Percentiles rank a stretch among this genome's conserved stretches.
phyloP scores from a whole-genome alignment of 2,888 invertebrate species.

The Ecliptopera silaceata region DNA sequence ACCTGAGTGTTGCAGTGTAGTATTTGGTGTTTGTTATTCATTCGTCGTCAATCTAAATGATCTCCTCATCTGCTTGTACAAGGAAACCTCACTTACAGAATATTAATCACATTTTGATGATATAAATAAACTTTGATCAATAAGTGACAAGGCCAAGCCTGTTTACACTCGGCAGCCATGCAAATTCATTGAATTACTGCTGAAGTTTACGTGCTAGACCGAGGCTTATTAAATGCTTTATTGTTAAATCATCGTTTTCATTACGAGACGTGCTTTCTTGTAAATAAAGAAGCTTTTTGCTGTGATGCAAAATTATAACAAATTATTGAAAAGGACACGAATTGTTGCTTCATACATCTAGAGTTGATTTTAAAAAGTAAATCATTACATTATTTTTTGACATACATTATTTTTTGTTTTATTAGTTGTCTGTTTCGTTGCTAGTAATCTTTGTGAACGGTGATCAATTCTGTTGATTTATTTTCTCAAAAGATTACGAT shows the following conservation, averaged over 20 bases:
- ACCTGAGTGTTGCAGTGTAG: background rate
- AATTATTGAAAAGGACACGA: background rate
- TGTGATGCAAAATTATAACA: background rate
- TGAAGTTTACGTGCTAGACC: background rate
- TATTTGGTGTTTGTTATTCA: slow-evolving; percentile 6
- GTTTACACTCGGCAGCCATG: slow-evolving; percentile 34
- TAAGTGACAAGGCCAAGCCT: slow-evolving; percentile 38
- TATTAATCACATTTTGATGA: slow-evolving; percentile 32
- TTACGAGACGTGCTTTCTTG: background rate
- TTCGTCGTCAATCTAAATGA: slow-evolving; percentile 17
- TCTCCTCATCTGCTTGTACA: slow-evolving; percentile 16
- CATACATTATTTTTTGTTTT: too few relatives aligned
- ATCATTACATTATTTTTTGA: background rate
- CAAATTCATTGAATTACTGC: slow-evolving; percentile 36
- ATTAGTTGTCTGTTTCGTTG: too few relatives aligned
- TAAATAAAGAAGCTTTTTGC: background rate
- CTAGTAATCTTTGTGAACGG: too few relatives aligned
- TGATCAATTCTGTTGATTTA: too few relatives aligned
- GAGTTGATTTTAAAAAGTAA: background rate
- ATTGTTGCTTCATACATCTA: background rate
- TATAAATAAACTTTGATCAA: slow-evolving; percentile 36
- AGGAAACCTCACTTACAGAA: slow-evolving; percentile 37
- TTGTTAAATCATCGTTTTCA: background rate
- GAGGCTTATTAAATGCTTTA: background rate
- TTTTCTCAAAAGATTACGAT: too few relatives aligned